Evolutionary conservation across 2,888 invertebrate species (phyloP), one percentile per base, ranked within the genome.

Genomic region (Epistrophe eligans): DNA sequence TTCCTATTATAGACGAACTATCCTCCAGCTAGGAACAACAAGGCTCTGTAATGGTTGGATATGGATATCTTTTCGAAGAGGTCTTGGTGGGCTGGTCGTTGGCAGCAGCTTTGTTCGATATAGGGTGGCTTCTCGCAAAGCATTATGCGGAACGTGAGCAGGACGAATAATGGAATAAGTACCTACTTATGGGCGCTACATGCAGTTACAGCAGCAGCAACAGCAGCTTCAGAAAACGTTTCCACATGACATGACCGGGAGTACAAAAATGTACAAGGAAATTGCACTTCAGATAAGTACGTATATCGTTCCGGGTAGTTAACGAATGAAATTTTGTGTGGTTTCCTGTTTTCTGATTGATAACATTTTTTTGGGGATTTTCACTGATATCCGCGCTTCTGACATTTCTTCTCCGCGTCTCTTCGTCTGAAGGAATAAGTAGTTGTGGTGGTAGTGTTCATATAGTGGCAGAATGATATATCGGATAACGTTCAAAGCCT

Each of bases 291-390:
- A 89, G 84, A 87, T 88, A 89, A 89, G 84, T 85, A 84, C 88
- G 88, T 88, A 89, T 85, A 88, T 88, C 85, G 82, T 89, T 89
- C 88, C 88, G 88, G 89, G 83, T 89, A 89, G 89, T 89, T 89
- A 89, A 85, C 88, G 87, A 88, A 89, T 84, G 87, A 89, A 88
- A 89, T 89, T 84, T 88, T 88, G 76, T 88, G 88, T 89, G 89
- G 88, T 88, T 89, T 89, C 89, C 89, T 89, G 88, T 89, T 77
- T 77, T 88, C 88, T 89, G 89, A 89, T 89, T 89, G 89, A 89
- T 89, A 89, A 89, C 89, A 84, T 88, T 88, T 67, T n/a, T 70
- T 88, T 74, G 80, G 82, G 79, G 77, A 73, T 88, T 58, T 70
- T 28, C 52, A 40, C 24, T 55, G 66, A 67, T 67, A 70, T n/a